Evolutionary conservation across 2,888 invertebrate species (phyloP).

Genomic region (Sarcophaga rosellei): DNA sequence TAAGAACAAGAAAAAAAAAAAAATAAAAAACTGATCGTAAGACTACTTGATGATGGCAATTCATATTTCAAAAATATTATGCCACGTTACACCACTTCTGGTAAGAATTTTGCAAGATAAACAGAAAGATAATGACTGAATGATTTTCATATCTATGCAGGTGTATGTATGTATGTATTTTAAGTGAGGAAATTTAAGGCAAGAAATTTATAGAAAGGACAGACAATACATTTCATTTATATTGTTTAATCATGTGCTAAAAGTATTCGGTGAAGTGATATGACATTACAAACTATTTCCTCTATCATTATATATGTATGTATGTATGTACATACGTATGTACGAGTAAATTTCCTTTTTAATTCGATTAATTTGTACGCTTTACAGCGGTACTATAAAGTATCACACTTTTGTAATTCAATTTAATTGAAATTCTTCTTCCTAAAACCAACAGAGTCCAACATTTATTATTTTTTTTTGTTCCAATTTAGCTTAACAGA

Average conservation of each 20-base stretch:
- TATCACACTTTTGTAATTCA: constrained; percentile 49
- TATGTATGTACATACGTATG: too few relatives aligned
- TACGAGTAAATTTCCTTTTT: background rate
- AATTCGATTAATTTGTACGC: background rate
- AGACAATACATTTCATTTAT: too few relatives aligned
- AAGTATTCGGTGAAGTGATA: too few relatives aligned
- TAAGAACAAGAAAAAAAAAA: background rate
- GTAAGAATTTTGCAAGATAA: background rate
- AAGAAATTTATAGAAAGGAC: too few relatives aligned
- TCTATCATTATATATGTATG: too few relatives aligned
- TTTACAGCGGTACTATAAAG: constrained; percentile 33
- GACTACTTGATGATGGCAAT: background rate
- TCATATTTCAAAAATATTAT: background rate
- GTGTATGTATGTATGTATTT: too few relatives aligned
- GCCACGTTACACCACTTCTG: background rate
- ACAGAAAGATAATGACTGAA: background rate
- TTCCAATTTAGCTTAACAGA: background rate
- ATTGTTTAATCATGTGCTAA: too few relatives aligned
- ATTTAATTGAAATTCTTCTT: constrained; percentile 53
- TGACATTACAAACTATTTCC: too few relatives aligned
- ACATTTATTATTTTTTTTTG: constrained; percentile 17
- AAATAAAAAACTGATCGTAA: background rate
- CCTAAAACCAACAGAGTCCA: constrained; percentile 34
- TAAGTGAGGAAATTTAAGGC: too few relatives aligned
- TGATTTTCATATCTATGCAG: too few relatives aligned